Conservation (phyloP, 2,113 vertebrate genomes). For the Dasyornis broadbenti region DNA sequence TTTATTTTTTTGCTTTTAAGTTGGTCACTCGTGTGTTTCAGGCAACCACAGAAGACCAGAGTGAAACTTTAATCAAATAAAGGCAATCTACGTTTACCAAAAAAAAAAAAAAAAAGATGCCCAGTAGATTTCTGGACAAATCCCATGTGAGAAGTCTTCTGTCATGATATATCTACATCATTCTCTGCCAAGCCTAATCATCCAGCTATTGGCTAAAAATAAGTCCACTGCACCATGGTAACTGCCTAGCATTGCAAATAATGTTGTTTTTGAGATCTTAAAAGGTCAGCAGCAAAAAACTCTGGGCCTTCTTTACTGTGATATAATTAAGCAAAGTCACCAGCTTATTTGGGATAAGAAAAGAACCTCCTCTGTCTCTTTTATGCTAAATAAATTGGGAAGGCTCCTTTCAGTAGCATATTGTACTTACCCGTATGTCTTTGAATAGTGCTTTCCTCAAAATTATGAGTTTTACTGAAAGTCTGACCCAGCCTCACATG, state of each 20-base stretch:
- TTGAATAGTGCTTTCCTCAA: not conserved
- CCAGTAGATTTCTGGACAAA: not conserved
- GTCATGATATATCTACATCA: not conserved
- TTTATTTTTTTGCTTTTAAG: not conserved
- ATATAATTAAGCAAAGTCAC: conserved; percentile 20
- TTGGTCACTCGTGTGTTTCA: not conserved
- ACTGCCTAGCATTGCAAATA: not conserved
- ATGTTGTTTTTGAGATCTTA: not conserved
- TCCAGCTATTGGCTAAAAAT: conserved; percentile 4
- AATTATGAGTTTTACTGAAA: not conserved
- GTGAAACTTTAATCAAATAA: not conserved
- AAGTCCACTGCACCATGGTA: not conserved
- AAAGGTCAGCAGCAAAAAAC: not conserved
- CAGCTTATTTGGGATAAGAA: not conserved
- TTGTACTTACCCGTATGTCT: not conserved
- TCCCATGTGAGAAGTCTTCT: not conserved
- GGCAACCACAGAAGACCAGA: not conserved
- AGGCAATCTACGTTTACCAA: not conserved
- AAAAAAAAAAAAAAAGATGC: not conserved
- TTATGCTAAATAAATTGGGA: not conserved
- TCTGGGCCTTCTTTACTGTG: not conserved
- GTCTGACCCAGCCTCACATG: not conserved
- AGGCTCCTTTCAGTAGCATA: not conserved
- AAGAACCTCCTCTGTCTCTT: not conserved
- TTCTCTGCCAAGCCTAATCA: not conserved